Percentiles rank a stretch among this genome's conserved stretches.
These are phyloP conservation scores for Ostrea edulis DNA, from an alignment of 1,140 invertebrate genomes.

Conservation along the genomic window DNA sequence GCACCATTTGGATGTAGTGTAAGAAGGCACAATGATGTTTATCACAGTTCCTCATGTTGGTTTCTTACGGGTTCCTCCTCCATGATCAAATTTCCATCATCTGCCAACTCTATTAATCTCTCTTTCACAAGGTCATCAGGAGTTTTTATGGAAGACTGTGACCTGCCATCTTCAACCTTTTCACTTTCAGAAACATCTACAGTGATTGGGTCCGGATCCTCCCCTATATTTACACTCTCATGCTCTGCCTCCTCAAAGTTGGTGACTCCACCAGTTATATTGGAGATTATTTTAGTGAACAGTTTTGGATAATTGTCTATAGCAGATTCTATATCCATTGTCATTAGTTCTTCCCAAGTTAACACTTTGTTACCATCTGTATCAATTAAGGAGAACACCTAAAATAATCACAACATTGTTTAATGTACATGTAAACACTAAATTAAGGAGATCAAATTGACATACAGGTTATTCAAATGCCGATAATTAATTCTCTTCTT, in stretches of 20 bases:
- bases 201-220: not conserved
- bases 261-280: not conserved
- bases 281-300: not conserved
- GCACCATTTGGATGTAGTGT: too few species aligned
- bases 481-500: too few species aligned
- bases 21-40: too few species aligned
- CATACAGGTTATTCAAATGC: too few species aligned
- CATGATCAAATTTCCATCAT: conserved; percentile 7
- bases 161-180: not conserved
- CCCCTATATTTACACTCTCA: not conserved
- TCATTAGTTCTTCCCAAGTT: conserved; percentile 1
- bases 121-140: conserved; percentile 25
- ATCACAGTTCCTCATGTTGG: conserved; percentile 7
- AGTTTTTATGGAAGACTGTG: not conserved
- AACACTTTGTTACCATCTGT: not conserved
- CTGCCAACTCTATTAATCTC: not conserved
- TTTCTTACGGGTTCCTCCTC: not conserved
- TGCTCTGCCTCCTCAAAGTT: not conserved
- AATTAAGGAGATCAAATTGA: too few species aligned
- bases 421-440: too few species aligned
- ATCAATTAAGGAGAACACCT: not conserved
- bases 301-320: not conserved
- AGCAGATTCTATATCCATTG: not conserved
- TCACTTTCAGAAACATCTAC: not conserved
- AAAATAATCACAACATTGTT: not conserved